Percentiles rank a stretch among this genome's conserved stretches.
phyloP scores from a whole-genome alignment of 2,888 invertebrate genomes.

The Oligia fasciuncula region DNA sequence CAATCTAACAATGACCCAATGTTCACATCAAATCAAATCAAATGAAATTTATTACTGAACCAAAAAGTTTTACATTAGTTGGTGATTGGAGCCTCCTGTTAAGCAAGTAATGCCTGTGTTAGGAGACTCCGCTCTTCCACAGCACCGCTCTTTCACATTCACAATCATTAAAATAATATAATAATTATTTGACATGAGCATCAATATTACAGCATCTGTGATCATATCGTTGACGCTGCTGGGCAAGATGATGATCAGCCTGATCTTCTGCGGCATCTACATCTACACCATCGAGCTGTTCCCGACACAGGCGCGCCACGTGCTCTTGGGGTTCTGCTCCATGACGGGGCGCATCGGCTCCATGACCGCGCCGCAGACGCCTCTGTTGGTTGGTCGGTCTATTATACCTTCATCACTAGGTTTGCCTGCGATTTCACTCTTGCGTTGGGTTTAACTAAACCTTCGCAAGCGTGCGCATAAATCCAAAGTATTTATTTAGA shows the following conservation, averaged over 20 bases:
- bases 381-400: constrained; percentile 84
- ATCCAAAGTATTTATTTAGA: not conserved
- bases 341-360: constrained; percentile 91
- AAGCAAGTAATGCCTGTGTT: too few relatives aligned
- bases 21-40: not conserved
- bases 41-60: too few relatives aligned
- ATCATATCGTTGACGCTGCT: constrained; percentile 73
- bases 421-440: not conserved
- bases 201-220: constrained; percentile 32
- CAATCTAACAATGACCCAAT: not conserved
- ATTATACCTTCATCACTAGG: constrained; percentile 3
- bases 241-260: constrained; percentile 91
- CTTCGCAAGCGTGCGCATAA: not conserved
- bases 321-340: constrained; percentile 90
- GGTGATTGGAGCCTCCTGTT: too few relatives aligned
- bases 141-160: too few relatives aligned
- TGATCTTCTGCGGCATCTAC: constrained; percentile 90
- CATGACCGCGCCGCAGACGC: constrained; percentile 91
- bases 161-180: too few relatives aligned
- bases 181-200: not conserved
- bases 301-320: constrained; percentile 90
- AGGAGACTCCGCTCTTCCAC: too few relatives aligned
- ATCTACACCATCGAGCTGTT: constrained; percentile 92
- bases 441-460: not conserved
- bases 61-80: too few relatives aligned